Base-by-base conservation (phyloP, 30 jellyfish, hydroid and myxozoan genomes). In the Aurelia sp. region DNA sequence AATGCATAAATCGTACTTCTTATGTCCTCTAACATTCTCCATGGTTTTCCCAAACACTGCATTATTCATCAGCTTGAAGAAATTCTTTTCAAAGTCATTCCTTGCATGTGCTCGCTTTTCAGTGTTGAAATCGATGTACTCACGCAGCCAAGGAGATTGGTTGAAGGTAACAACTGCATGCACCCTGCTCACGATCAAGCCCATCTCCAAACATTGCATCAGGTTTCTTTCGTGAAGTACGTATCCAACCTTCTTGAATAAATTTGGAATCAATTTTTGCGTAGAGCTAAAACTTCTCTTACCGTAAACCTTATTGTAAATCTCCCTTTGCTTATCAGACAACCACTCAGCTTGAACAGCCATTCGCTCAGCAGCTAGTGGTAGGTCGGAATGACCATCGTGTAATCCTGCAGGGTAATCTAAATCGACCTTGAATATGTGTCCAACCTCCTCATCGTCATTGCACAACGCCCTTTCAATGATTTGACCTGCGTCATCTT, bases 111-210 rank as follows among this genome's bases (percentile, higher is more conserved):
- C 15, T n/a, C 31, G 11, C 30, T 44, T 23, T 66, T 66, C 53
- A 13, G 67, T 6, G 50, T 37, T 37, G 10, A 37, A 37, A 3
- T 37, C 50, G 50, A 37, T 37, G 50, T 37, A 37, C 11, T 20
- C 23, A 21, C 61, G 58, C 88, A 4, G 13, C 60, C 87, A 80
- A 3, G 41, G 63, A 0, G 50, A 9, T 40, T 81, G 86, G 13
- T 67, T 82, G 13, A 81, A 81, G 22, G 48, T 16, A 4, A 81
- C 51, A 16, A 47, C 76, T 16, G 74, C 30, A 59, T 81, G 87
- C 17, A 44, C 50, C 44, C 52, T 75, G 16, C 82, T 40, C 21
- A 74, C 40, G 21, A 19, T 20, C 61, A 77, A 60, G 12, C 88
- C 59, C 40, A 53, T n/a, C 3, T 60, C 63, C 16, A 77, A 37